Conservation (phyloP, 2,113 vertebrate genomes). For the Caretta caretta region DNA sequence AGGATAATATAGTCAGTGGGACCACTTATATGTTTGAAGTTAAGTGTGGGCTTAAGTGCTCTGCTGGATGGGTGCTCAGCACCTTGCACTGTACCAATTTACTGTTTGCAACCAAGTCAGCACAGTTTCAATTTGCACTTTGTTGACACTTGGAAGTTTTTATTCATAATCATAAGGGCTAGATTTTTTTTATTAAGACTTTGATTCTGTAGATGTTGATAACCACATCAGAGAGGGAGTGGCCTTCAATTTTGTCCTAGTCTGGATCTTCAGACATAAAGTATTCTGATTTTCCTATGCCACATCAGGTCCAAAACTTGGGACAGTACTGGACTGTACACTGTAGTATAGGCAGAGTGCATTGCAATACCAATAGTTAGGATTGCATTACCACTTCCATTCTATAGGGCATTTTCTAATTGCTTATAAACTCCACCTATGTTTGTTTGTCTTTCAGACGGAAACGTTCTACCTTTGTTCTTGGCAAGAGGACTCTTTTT, state of each 20-base stretch:
- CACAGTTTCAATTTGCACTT: background rate
- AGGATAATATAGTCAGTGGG: background rate
- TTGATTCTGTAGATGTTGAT: background rate
- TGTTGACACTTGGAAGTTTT: background rate
- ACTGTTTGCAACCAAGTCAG: background rate
- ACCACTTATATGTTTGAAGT: background rate
- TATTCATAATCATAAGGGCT: background rate
- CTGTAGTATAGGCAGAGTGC: background rate
- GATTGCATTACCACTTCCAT: background rate
- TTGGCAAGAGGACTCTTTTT: background rate
- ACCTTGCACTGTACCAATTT: background rate
- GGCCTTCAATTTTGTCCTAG: background rate
- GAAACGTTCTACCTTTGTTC: background rate
- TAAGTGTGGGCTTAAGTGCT: background rate
- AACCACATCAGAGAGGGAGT: conserved; percentile 9
- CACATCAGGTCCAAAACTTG: background rate
- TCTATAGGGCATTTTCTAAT: background rate
- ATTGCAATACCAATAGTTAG: background rate
- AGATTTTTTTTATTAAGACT: background rate
- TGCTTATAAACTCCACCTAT: background rate
- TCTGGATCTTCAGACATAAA: background rate
- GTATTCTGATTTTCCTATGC: background rate
- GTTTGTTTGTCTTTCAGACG: background rate
- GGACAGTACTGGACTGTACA: fast-evolving
- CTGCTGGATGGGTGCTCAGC: background rate